A percentile compares a stretch with the other conserved stretches of the same genome.
phyloP scores from a whole-genome alignment of 2,113 vertebrate species.

The Mus musculus region DNA sequence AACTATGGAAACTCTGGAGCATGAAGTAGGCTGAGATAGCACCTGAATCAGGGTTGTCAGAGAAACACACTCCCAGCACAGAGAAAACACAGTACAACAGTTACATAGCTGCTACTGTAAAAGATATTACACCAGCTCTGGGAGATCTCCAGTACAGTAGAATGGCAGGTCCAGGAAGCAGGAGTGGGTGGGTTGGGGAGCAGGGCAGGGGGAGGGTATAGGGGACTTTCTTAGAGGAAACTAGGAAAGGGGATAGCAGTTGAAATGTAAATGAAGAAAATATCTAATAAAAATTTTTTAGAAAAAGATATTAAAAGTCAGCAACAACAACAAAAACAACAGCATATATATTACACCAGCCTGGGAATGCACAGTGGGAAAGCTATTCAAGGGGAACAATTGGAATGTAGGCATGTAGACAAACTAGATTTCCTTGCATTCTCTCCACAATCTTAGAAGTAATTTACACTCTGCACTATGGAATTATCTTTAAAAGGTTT shows the following conservation, averaged over 20 bases:
- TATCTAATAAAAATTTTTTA: too few species aligned
- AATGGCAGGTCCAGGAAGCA: too few species aligned
- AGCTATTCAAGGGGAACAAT: not conserved
- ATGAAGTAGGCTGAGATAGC: not conserved
- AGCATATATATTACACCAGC: not conserved
- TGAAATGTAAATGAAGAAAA: too few species aligned
- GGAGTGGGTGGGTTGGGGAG: too few species aligned
- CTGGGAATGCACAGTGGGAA: not conserved
- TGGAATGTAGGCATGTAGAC: not conserved
- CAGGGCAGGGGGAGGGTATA: too few species aligned
- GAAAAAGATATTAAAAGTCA: too few species aligned
- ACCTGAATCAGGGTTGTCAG: not conserved
- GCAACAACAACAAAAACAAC: too few species aligned
- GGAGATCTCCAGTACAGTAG: too few species aligned
- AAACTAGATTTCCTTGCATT: not conserved
- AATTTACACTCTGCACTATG: not conserved
- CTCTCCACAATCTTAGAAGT: not conserved
- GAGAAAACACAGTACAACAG: not conserved
- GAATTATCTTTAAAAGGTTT: not conserved
- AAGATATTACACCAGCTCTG: too few species aligned
- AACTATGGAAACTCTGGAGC: not conserved
- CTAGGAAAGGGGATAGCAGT: too few species aligned
- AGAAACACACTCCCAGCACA: not conserved
- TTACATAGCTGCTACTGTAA: not conserved
- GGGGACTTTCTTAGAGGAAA: too few species aligned